Base-by-base conservation (phyloP, 37 sponge, comb jelly and placozoan genomes). In the Hexactinellida sp. region DNA sequence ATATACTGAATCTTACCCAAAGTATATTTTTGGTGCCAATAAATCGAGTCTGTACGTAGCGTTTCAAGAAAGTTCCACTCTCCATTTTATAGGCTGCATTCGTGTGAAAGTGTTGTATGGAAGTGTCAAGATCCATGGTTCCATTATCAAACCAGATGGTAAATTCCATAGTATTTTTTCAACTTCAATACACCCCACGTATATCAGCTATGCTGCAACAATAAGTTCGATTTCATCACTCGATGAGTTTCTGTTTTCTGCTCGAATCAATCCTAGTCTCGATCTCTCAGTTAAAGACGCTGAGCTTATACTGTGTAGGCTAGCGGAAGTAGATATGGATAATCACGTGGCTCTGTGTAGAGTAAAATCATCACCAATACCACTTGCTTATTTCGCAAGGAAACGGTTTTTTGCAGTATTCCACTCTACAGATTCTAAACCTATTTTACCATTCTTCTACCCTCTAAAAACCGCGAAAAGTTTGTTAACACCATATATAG, bases 401-500 rank as follows among this genome's bases (percentile, higher is more conserved):
- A 63, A 63, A 63, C 3, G 34, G 76, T 63, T 63, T 63, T 21
- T 21, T 3, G 13, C 3, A 3, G 3, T 63, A 63, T 63, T 63
- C 34, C 76, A 63, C 3, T 3, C 76, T 25, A 23, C 76, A 28
- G 13, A 63, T 63, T 32, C 76, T 63, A 63, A n/a, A 25, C 76
- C 76, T n/a, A 63, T 63, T 32, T 23, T 63, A 23, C 76, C 76
- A 32, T 63, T 63, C 76, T 63, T 63, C 13, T 63, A 63, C 13
- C 76, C 76, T 7, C 30, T 63, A 28, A 63, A 63, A 63, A 63
- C 76, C 76, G 76, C 76, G 34, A 63, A 63, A 32, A 63, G 76
- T 63, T 23, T 63, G 5, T 63, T 63, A 63, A 63, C 76, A 28
- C 76, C 76, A 7, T 5, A 63, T 21, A n/a, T 63, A 10, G 34